Percentiles rank a stretch among this genome's conserved stretches.
These are phyloP conservation scores for Mimachlamys varia DNA, from an alignment of 2,888 invertebrate species.

Conservation along the genomic window DNA sequence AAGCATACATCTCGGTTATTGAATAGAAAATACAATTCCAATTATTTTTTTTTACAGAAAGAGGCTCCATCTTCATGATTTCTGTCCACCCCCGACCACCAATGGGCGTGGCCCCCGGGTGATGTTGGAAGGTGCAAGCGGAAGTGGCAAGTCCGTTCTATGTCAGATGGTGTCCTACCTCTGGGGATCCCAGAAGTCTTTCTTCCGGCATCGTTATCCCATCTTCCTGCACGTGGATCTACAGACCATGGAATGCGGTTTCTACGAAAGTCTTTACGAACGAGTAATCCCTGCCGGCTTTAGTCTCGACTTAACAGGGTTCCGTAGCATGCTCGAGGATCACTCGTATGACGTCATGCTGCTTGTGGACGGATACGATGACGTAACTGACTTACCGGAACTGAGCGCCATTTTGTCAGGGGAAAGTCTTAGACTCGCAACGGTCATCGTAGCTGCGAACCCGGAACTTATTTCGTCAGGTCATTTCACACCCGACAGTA, in stretches of 20 bases:
- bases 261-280: conserved; percentile 61
- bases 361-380: conserved; percentile 74
- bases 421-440: conserved; percentile 58
- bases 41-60: conserved; percentile 57
- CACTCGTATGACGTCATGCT: conserved; percentile 68
- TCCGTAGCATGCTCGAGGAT: conserved; percentile 68
- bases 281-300: conserved; percentile 69
- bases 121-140: conserved; percentile 72
- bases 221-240: conserved; percentile 67
- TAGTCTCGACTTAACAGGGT: conserved; percentile 65
- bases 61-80: conserved; percentile 59
- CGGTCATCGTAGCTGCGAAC: conserved; percentile 67
- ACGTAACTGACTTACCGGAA: conserved; percentile 50
- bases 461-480: conserved; percentile 56
- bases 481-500: conserved; percentile 60
- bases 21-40: not conserved
- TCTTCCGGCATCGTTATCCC: conserved; percentile 61
- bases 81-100: conserved; percentile 60
- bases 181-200: conserved; percentile 71
- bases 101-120: conserved; percentile 66
- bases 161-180: conserved; percentile 68
- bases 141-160: conserved; percentile 76
- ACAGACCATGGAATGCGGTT: conserved; percentile 53
- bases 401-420: conserved; percentile 64
- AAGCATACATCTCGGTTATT: too few species aligned